These are phyloP conservation scores for Chromis chromis DNA, from an alignment of 2,797 vertebrate species.

Conservation along the genomic window DNA sequence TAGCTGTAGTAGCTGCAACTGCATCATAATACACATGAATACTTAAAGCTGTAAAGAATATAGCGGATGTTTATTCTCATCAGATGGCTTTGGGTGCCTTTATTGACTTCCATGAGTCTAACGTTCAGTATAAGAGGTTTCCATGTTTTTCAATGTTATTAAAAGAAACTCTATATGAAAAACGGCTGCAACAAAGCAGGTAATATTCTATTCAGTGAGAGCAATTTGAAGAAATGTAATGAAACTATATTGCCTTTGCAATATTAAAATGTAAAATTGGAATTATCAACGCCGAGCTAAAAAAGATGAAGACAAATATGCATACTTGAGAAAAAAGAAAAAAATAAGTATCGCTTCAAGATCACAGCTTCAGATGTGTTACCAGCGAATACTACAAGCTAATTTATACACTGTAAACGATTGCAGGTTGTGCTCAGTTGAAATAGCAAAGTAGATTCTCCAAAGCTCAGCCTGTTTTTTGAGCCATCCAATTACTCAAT, in stretches of 20 bases:
- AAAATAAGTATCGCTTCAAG: constrained; percentile 15
- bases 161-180: constrained; percentile 23
- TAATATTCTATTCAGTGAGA: constrained; percentile 27
- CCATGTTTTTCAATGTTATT: constrained; percentile 11
- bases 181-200: constrained; percentile 9
- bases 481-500: constrained; percentile 26
- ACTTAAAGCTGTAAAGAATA: constrained; percentile 13
- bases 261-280: constrained; percentile 49
- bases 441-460: constrained; percentile 3
- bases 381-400: constrained; percentile 20
- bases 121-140: constrained; percentile 28
- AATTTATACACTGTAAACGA: constrained; percentile 22
- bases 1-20: constrained; percentile 23
- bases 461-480: constrained; percentile 5
- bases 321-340: neutral
- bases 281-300: constrained; percentile 22
- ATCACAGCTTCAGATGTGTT: constrained; percentile 24
- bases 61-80: constrained; percentile 18
- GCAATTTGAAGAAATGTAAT: constrained; percentile 29
- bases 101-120: constrained; percentile 16
- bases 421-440: constrained; percentile 21
- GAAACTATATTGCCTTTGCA: constrained; percentile 19
- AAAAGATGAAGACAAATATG: neutral
- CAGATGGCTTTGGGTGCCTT: constrained; percentile 8
- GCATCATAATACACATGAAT: constrained; percentile 15